These are phyloP conservation scores for Diarsia mendica DNA, from an alignment of 2,888 invertebrate genomes.

Conservation along the genomic window DNA sequence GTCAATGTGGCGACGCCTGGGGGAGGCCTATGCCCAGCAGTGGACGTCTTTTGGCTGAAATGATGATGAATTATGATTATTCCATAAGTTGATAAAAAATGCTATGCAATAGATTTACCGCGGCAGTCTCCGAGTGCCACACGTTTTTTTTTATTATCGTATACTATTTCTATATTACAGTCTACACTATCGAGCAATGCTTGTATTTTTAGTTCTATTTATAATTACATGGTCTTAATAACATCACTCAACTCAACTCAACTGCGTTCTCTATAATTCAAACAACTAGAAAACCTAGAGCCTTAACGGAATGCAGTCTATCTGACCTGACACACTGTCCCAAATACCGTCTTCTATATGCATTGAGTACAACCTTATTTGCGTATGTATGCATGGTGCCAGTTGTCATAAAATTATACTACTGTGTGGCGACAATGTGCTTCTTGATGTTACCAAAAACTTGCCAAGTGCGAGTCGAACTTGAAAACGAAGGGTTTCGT, in stretches of 20 bases:
- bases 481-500: background rate
- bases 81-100: no score
- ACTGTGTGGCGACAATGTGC: conserved; percentile 27
- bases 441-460: conserved; percentile 17
- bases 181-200: no score
- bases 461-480: background rate
- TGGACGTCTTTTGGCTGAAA: no score
- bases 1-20: no score
- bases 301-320: background rate
- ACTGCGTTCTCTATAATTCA: background rate
- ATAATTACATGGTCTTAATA: no score
- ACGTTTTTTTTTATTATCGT: no score
- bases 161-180: no score
- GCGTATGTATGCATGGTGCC: conserved; percentile 3
- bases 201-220: no score
- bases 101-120: no score
- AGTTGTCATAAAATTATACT: conserved; percentile 21
- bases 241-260: background rate
- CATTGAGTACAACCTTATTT: conserved; percentile 35
- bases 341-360: conserved; percentile 17
- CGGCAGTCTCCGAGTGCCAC: no score
- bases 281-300: conserved; percentile 1
- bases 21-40: no score
- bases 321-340: conserved; percentile 32
- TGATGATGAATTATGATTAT: no score